Evolutionary conservation across 2,888 invertebrate species (phyloP).

Genomic region (Protonemura montana): DNA sequence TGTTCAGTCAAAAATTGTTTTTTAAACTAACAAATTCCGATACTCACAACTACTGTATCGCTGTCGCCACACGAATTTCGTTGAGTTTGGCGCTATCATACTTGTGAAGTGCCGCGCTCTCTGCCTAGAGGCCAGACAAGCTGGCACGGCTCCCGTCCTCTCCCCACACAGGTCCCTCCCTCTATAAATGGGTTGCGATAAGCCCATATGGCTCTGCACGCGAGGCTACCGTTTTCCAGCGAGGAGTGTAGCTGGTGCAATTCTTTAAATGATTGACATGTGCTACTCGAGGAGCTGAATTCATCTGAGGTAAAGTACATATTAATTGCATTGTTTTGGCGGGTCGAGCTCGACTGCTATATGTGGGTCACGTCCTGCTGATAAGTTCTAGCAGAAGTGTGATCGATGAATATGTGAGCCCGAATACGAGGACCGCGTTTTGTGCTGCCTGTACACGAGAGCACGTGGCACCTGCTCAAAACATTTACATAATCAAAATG

Average conservation of each 20-base stretch:
- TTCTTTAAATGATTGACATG: neutral
- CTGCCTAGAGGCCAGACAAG: neutral
- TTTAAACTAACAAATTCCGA: too few relatives aligned
- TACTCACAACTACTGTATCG: too few relatives aligned
- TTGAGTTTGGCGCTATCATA: neutral
- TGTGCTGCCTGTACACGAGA: neutral
- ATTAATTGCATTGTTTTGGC: neutral
- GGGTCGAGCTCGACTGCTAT: neutral
- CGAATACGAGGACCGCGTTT: neutral
- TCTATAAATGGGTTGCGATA: neutral
- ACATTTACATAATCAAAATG: neutral
- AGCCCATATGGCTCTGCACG: neutral
- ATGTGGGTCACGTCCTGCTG: neutral
- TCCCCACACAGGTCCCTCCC: neutral
- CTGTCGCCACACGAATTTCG: neutral
- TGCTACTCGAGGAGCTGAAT: neutral
- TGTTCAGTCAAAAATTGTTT: too few relatives aligned
- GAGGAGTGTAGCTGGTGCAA: neutral
- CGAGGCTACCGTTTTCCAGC: neutral
- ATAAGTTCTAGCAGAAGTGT: neutral
- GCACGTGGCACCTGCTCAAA: neutral
- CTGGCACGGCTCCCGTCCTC: neutral
- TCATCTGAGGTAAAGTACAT: constrained; percentile 5
- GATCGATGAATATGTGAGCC: neutral
- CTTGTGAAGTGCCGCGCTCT: neutral